Percentiles rank a stretch among this genome's conserved stretches.
Evolutionary conservation across 2,113 vertebrate genomes (phyloP).

Genomic region (Otus sunia): DNA sequence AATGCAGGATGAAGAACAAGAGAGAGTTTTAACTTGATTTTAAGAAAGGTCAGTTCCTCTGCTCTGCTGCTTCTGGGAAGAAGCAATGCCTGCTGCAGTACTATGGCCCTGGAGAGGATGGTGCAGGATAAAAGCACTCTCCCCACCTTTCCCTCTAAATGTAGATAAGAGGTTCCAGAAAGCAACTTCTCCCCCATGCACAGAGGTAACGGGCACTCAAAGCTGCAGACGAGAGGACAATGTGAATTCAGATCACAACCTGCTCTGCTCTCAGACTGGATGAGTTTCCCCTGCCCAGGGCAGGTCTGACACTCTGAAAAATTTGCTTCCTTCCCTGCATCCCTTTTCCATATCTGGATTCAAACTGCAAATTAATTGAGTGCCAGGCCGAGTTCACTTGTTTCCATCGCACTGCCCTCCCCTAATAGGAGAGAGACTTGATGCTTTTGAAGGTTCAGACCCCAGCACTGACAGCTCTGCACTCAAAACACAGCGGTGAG

Average conservation of each 20-base stretch:
- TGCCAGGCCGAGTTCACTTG: background rate
- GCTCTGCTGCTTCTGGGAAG: background rate
- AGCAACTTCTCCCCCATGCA: background rate
- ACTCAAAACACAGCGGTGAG: background rate
- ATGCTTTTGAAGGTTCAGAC: background rate
- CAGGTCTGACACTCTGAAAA: background rate
- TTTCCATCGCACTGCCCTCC: background rate
- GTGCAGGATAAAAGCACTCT: background rate
- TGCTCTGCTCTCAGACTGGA: background rate
- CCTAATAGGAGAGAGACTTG: background rate
- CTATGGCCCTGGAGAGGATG: background rate
- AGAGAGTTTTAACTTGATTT: background rate
- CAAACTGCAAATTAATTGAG: background rate
- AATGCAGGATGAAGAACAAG: background rate
- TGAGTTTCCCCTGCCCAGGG: background rate
- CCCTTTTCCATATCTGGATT: background rate
- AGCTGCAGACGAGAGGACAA: background rate
- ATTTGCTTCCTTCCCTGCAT: background rate
- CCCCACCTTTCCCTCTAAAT: background rate
- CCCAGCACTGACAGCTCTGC: background rate
- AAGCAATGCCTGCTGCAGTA: background rate
- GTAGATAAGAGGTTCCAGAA: background rate
- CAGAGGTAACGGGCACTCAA: background rate
- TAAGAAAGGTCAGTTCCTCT: background rate
- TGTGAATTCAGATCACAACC: rapidly evolving